Percentiles rank a stretch among this genome's conserved stretches.
Conservation (phyloP, 1,140 invertebrate genomes). For the Trichogramma pretiosum region DNA sequence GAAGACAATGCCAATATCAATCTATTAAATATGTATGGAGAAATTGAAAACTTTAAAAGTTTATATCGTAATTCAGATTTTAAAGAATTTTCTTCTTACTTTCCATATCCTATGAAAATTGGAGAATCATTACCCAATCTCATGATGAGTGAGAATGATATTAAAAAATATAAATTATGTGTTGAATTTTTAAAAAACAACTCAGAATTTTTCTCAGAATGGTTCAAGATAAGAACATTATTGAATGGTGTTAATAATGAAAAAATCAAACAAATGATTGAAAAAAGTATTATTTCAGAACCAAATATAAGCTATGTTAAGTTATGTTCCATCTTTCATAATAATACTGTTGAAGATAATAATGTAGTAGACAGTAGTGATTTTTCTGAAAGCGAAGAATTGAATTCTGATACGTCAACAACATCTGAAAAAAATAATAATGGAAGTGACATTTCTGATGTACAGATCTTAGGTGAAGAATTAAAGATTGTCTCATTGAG, state of each 20-base stretch:
- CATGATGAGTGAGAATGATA: slow-evolving; percentile 27
- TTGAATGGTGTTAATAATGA: slow-evolving; percentile 14
- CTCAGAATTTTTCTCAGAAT: slow-evolving; percentile 16
- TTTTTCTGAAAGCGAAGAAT: no score
- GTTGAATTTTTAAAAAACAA: slow-evolving; percentile 24
- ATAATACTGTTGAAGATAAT: slow-evolving; percentile 15
- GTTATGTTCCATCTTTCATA: slow-evolving; percentile 2
- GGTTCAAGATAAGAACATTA: slow-evolving; percentile 17
- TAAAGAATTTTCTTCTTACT: slow-evolving; percentile 24
- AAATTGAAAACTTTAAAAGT: slow-evolving; percentile 35
- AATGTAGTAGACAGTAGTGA: neutral
- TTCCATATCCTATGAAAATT: slow-evolving; percentile 29
- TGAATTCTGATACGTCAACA: no score
- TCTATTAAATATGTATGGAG: slow-evolving; percentile 28
- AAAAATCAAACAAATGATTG: slow-evolving; percentile 9
- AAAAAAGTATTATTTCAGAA: no score
- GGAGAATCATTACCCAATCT: slow-evolving; percentile 26
- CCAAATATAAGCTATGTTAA: slow-evolving; percentile 11
- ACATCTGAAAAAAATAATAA: neutral
- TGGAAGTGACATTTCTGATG: neutral
- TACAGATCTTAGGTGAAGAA: no score
- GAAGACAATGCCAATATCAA: slow-evolving; percentile 20
- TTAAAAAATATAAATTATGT: slow-evolving; percentile 25
- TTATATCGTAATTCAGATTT: slow-evolving; percentile 13
- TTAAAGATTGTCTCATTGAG: no score